Evolutionary conservation across 2,888 invertebrate genomes (phyloP).

Genomic region (Acronicta aceris): DNA sequence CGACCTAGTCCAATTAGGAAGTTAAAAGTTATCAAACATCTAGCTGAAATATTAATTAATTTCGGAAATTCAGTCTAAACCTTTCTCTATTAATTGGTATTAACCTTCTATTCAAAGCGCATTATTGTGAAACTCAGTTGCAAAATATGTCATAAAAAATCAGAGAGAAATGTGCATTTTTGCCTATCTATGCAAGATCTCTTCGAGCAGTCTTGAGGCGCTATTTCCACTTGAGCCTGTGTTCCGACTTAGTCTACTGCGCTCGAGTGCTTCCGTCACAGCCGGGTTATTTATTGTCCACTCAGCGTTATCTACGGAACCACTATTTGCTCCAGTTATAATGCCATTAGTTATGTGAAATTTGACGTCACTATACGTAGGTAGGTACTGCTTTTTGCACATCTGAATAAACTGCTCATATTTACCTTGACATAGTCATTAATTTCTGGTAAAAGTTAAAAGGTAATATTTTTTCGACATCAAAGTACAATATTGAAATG

Average conservation of each 20-base stretch:
- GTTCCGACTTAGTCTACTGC: conserved; percentile 4
- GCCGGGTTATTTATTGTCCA: conserved; percentile 22
- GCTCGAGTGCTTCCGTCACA: conserved; percentile 14
- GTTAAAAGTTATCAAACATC: too few relatives aligned
- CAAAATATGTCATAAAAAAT: background rate
- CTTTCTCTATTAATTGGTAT: too few relatives aligned
- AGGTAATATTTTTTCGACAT: background rate
- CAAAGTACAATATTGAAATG: conserved; percentile 13
- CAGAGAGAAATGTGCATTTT: background rate
- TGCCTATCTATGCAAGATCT: background rate
- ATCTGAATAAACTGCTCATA: too few relatives aligned
- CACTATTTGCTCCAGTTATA: conserved; percentile 23
- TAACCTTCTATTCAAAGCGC: too few relatives aligned
- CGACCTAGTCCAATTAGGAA: too few relatives aligned
- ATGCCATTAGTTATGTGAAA: conserved; percentile 15
- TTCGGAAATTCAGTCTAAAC: too few relatives aligned
- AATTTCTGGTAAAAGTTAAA: too few relatives aligned
- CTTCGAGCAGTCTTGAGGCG: background rate
- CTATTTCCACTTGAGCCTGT: conserved; percentile 13
- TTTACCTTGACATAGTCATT: too few relatives aligned
- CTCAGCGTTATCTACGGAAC: conserved; percentile 31
- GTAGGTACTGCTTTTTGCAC: background rate
- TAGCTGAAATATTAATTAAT: too few relatives aligned
- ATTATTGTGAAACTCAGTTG: too few relatives aligned
- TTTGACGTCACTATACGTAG: background rate